phyloP scores from a whole-genome alignment of 2,113 vertebrate genomes.

The Glaucidium brasilianum region DNA sequence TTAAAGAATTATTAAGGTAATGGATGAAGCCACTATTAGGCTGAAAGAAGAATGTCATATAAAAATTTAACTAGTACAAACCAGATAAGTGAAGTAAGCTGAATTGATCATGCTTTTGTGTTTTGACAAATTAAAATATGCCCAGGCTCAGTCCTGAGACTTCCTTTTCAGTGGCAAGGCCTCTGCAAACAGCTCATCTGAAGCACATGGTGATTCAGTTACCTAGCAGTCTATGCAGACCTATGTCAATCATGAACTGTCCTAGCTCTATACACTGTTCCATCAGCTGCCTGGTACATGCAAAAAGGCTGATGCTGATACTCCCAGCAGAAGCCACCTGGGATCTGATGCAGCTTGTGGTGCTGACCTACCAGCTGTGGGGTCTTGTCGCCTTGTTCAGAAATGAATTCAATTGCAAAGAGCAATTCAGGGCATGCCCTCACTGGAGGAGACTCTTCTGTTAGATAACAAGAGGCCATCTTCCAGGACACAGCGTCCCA shows the following conservation, averaged over 20 bases:
- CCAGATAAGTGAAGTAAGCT: neutral
- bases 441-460: neutral
- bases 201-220: neutral
- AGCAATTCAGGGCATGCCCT: neutral
- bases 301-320: neutral
- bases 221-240: neutral
- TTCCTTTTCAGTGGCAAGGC: neutral
- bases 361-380: neutral
- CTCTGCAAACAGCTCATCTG: neutral
- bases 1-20: neutral
- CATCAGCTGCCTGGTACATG: fast-evolving
- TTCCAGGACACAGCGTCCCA: neutral
- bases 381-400: neutral
- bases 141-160: neutral
- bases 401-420: neutral
- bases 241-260: fast-evolving
- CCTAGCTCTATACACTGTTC: neutral
- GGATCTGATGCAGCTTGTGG: neutral
- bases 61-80: neutral
- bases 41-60: neutral
- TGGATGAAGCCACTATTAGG: neutral
- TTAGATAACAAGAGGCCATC: neutral
- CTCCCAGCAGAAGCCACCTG: neutral
- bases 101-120: neutral
- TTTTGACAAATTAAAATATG: neutral